Evolutionary conservation across 2,797 vertebrate genomes (phyloP), one percentile per base, ranked within the genome.

Genomic region (Knipowitschia caucasica): DNA sequence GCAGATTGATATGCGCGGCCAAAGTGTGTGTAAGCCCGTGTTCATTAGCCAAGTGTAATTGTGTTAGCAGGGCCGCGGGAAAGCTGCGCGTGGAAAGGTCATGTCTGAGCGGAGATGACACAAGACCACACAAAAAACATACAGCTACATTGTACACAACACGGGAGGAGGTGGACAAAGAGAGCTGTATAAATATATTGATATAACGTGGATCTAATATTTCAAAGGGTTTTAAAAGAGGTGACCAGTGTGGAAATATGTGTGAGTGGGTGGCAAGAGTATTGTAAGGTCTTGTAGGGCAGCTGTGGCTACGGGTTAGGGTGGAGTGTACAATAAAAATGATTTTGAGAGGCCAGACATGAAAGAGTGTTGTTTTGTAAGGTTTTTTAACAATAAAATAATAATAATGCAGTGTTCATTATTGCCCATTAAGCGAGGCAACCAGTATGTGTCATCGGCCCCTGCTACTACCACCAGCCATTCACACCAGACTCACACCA

Each of bases 31-130:
- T 46, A 40, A 73, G 63, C 53, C 63, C 77, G 82, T 85, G 85
- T 89, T 89, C 86, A 89, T 90, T 90, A 90, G 89, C 79, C 62
- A 54, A 69, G 82, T 87, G 82, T 89, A 89, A 90, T 91, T 90
- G 86, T 88, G 86, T 91, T 90, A 88, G 87, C 78, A 23, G 64
- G 67, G 63, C 62, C 60, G 29, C 80, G 76, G 73, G 74, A 83
- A 86, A 82, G 80, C 82, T 86, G 76, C 73, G 70, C 69, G 77
- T 86, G 81, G 74, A 89, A 91, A 90, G 89, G 89, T 90, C 86
- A 89, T 64, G 66, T 81, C 82, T 77, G 71, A 81, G 68, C 56
- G 67, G 74, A 74, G 76, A 88, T 81, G 85, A 86, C 86, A 89
- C 61, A 71, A 44, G 63, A 78, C 75, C 25, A 18, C 44, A 46